Conservation (phyloP, 2,888 invertebrate species). For the Machimus atricapillus region DNA sequence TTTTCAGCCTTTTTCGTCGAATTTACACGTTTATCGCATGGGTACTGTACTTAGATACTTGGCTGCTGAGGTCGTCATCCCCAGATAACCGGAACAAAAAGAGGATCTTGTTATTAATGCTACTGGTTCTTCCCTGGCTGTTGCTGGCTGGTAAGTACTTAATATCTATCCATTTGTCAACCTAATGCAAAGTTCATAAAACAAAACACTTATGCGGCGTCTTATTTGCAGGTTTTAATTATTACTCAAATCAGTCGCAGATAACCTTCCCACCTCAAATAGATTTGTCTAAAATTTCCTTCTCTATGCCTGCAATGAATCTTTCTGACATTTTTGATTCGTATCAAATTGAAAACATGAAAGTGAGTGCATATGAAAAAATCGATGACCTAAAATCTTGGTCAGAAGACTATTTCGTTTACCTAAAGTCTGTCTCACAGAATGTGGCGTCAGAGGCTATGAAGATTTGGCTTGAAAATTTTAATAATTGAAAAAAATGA, state of each 20-base stretch:
- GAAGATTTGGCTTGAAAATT: conserved; percentile 61
- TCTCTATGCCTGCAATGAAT: background rate
- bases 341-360: conserved; percentile 60
- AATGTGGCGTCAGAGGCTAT: conserved; percentile 65
- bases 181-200: background rate
- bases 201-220: background rate
- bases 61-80: conserved; percentile 54
- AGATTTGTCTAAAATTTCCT: background rate
- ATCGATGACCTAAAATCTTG: conserved; percentile 64
- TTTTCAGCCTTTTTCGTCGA: conserved; percentile 52
- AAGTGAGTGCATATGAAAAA: conserved; percentile 64
- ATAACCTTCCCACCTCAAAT: conserved; percentile 55
- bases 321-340: conserved; percentile 43
- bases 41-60: conserved; percentile 58
- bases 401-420: conserved; percentile 60
- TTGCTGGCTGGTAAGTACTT: conserved; percentile 67
- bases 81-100: conserved; percentile 54
- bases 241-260: conserved; percentile 60
- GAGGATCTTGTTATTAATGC: conserved; percentile 57
- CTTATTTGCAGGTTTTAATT: conserved; percentile 56
- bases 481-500: conserved; percentile 54
- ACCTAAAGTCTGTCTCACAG: conserved; percentile 64
- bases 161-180: background rate
- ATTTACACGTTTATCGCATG: conserved; percentile 57
- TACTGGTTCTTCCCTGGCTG: conserved; percentile 66